Base-by-base conservation (phyloP, 2,113 vertebrate genomes). In the Numenius arquata region DNA sequence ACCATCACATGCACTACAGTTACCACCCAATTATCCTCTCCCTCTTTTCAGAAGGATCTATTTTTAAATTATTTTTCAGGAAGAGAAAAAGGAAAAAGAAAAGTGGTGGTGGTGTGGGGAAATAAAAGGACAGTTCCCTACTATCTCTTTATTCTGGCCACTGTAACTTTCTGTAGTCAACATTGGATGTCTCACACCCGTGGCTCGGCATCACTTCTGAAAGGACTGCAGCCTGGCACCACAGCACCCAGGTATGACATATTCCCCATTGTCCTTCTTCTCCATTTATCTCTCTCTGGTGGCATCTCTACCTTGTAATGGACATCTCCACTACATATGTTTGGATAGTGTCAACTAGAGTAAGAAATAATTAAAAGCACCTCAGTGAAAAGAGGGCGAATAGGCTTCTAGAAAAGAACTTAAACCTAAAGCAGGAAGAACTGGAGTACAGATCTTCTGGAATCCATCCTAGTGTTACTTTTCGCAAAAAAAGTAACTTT, bases 111-210 rank as follows among this genome's bases (percentile, higher is more conserved):
- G n/a, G 23, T 36, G 25, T 22, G 61, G 25, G 12, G 27, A 10
- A 43, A 66, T 63, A 41, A n/a, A 14, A 26, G 15, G 21, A 34
- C 4, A 45, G 5, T 59, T 1, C 4, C 7, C 4, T 66, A 40
- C 1, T 5, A 65, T 48, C 19, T 75, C 55, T 84, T 86, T 68
- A 55, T 58, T 77, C n/a, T 84, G 25, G 8, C 3, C 19, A 17
- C 29, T 26, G 4, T 66, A 91, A 74, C 5, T 53, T 84, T 77
- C 50, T 62, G 16, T 40, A 53, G 22, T 36, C n/a, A 74, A 12
- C 14, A 40, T 6, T 12, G 3, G 27, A 26, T 2, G 0, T 43
- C 40, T 84, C 38, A 66, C 2, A 34, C 6, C 8, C 9, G 59
- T 89, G 22, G 27, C 32, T 53, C 52, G 45, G 25, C 15, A 55